Base-by-base conservation (phyloP, 2,888 invertebrate genomes). In the Dryadula phaetusa region DNA sequence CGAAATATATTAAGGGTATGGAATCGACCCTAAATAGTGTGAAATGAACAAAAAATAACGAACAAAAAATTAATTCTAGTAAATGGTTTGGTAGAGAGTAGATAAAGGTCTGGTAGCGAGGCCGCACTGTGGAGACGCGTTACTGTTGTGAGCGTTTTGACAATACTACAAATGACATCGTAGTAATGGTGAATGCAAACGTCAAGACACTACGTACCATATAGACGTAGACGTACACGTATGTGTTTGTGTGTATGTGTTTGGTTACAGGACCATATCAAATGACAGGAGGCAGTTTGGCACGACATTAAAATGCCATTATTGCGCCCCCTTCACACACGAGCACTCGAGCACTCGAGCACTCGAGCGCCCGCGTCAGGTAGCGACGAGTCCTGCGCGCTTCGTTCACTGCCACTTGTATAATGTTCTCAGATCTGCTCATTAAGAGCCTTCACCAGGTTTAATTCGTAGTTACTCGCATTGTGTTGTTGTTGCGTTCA, bases 241-340 rank as follows among this genome's bases (percentile, higher is more conserved):
- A n/a, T 3, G 40, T 40, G n/a, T 34, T 5, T 34, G 14, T 16
- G 1, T 22, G 47, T 25, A 16, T 4, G n/a, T 49, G 49, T 32
- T 37, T 14, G 3, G 34, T 20, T 37, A 49, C 34, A 47, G 56
- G 22, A 49, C 37, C 32, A 62, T 49, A 47, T 49, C 34, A 10
- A 62, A 62, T 62, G 62, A 34, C 47, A 37, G 47, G 58, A 58
- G 58, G 64, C 58, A 42, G 47, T 60, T 58, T 58, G 64, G 58
- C 58, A 58, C 40, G 64, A 65, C 64, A 65, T 65, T 65, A 65
- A 65, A 60, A 65, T 65, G 56, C 49, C 64, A 65, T 65, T 65
- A 65, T 47, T 18, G 58, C 40, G 18, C 22, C 58, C 58, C 64
- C 37, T 56, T 44, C 44, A 16, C 34, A 42, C 16, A 14, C 10